Percentiles rank a stretch among this genome's conserved stretches.
These are phyloP conservation scores for Cottus gobio DNA, from an alignment of 2,113 vertebrate genomes.

Conservation along the genomic window DNA sequence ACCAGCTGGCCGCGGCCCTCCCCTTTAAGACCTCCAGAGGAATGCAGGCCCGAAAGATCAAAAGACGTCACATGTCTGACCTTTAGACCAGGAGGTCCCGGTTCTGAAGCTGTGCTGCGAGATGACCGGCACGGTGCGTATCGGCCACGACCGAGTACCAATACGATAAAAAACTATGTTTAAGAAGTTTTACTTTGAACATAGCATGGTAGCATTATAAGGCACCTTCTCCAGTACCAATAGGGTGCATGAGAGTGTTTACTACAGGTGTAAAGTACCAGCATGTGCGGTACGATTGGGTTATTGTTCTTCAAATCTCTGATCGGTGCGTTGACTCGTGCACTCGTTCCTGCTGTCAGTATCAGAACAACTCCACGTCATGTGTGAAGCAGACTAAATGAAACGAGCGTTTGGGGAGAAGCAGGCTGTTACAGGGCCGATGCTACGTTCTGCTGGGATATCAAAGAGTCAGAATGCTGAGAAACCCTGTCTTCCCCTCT, in stretches of 20 bases:
- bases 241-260: too few species aligned
- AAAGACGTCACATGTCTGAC: conserved; percentile 28
- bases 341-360: too few species aligned
- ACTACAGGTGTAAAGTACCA: too few species aligned
- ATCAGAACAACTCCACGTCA: background rate
- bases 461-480: conserved; percentile 39
- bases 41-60: conserved; percentile 47
- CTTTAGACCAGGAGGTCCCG: background rate
- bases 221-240: too few species aligned
- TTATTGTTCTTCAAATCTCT: too few species aligned
- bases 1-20: conserved; percentile 42
- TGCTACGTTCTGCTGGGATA: conserved; percentile 26
- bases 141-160: too few species aligned
- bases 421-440: background rate
- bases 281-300: too few species aligned
- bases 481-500: background rate
- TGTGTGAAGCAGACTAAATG: background rate
- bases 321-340: too few species aligned
- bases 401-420: background rate
- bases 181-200: too few species aligned
- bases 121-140: background rate
- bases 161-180: too few species aligned
- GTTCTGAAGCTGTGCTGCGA: background rate
- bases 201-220: background rate
- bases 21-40: conserved; percentile 36